phyloP scores from a whole-genome alignment of 2,888 invertebrate species.

The Chromoteleia sp. region DNA sequence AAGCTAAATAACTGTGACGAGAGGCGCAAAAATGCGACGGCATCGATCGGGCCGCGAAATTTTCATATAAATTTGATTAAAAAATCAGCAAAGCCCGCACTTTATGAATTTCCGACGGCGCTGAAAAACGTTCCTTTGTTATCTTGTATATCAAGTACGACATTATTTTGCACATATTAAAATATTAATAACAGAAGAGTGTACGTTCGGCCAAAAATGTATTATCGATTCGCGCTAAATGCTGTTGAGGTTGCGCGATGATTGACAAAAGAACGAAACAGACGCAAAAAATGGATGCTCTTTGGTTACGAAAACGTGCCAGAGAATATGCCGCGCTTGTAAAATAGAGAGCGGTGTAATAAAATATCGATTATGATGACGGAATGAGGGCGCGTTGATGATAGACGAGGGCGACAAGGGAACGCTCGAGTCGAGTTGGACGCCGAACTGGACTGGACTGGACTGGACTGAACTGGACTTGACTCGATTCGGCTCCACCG shows the following conservation, averaged over 20 bases:
- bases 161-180: constrained; percentile 69
- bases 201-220: constrained; percentile 56
- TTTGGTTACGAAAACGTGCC: constrained; percentile 49
- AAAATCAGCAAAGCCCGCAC: constrained; percentile 57
- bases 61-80: constrained; percentile 67
- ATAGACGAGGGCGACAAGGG: constrained; percentile 69
- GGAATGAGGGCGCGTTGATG: constrained; percentile 71
- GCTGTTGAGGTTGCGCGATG: constrained; percentile 54
- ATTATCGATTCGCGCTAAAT: constrained; percentile 61
- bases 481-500: constrained; percentile 76
- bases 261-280: constrained; percentile 61
- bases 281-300: constrained; percentile 55
- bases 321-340: constrained; percentile 68
- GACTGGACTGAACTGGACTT: constrained; percentile 46
- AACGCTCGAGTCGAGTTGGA: constrained; percentile 53
- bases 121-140: constrained; percentile 64
- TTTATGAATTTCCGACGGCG: constrained; percentile 53
- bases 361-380: constrained; percentile 83
- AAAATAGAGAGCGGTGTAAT: constrained; percentile 78
- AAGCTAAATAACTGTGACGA: constrained; percentile 42
- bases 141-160: constrained; percentile 58
- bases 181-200: constrained; percentile 66
- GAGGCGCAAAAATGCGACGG: background rate
- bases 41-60: constrained; percentile 24
- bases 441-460: constrained; percentile 44